Conservation (phyloP, 2,888 invertebrate genomes). For the Brachylomia viminalis region DNA sequence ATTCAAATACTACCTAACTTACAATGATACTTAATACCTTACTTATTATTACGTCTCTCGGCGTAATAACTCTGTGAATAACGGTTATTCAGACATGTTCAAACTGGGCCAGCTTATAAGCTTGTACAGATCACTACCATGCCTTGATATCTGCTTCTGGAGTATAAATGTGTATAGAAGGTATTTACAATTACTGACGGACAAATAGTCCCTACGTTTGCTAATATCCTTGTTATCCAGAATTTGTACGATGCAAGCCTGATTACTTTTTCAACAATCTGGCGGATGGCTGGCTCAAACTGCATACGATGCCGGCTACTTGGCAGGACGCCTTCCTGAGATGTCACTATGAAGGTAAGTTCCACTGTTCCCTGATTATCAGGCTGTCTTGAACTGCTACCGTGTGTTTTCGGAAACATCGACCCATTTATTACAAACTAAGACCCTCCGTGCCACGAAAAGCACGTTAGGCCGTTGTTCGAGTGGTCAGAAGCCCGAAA, state of each 20-base stretch:
- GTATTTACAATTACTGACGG: neutral
- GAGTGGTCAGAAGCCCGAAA: too few relatives aligned
- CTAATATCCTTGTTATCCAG: slow-evolving; percentile 9
- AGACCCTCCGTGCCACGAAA: too few relatives aligned
- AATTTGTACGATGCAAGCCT: slow-evolving; percentile 16
- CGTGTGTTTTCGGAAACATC: too few relatives aligned
- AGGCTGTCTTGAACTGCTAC: neutral
- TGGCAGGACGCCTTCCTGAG: slow-evolving; percentile 27
- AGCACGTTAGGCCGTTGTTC: neutral
- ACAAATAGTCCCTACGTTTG: neutral
- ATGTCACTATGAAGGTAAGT: slow-evolving; percentile 32
- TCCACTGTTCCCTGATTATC: neutral
- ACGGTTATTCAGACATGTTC: neutral
- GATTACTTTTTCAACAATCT: slow-evolving; percentile 19
- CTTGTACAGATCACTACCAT: neutral
- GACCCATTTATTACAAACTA: neutral
- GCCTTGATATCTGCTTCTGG: neutral
- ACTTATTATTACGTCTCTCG: too few relatives aligned
- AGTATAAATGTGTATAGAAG: neutral
- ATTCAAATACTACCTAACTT: too few relatives aligned
- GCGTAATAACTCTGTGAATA: neutral
- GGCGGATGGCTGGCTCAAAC: slow-evolving; percentile 22
- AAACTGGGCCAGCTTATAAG: too few relatives aligned
- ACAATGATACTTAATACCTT: too few relatives aligned
- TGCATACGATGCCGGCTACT: neutral